phyloP scores from a whole-genome alignment of 1,140 invertebrate species.

The Papilio dardanus region DNA sequence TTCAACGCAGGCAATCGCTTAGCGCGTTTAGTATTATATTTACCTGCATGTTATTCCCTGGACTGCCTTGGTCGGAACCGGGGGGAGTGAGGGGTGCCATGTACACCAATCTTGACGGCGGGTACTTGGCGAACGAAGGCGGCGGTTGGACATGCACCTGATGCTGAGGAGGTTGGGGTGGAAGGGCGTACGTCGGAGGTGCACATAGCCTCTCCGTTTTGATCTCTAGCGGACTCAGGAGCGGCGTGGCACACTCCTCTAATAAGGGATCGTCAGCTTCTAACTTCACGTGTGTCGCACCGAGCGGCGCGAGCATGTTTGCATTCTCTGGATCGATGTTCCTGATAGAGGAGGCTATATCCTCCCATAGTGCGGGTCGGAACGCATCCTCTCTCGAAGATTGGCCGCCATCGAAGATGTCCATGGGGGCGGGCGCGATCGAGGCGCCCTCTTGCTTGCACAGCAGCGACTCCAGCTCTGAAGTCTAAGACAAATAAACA shows the following conservation, averaged over 20 bases:
- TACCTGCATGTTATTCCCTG: slow-evolving; percentile 84
- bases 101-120: slow-evolving; percentile 85
- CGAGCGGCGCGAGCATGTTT: slow-evolving; percentile 88
- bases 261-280: slow-evolving; percentile 87
- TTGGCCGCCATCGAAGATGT: slow-evolving; percentile 76
- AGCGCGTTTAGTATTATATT: slow-evolving; percentile 32
- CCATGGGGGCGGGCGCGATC: slow-evolving; percentile 76
- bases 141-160: slow-evolving; percentile 66
- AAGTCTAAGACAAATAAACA: slow-evolving; percentile 67
- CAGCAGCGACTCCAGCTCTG: slow-evolving; percentile 80
- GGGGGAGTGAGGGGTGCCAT: slow-evolving; percentile 91
- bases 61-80: slow-evolving; percentile 91
- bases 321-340: slow-evolving; percentile 94
- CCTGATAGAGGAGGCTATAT: slow-evolving; percentile 93
- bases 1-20: slow-evolving; percentile 58
- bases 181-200: slow-evolving; percentile 77
- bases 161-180: slow-evolving; percentile 72
- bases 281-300: slow-evolving; percentile 87
- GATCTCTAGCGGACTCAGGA: slow-evolving; percentile 88
- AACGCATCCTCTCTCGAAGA: slow-evolving; percentile 90
- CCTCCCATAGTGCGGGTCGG: slow-evolving; percentile 92
- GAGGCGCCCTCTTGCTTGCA: slow-evolving; percentile 79
- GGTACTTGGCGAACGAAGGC: slow-evolving; percentile 68
- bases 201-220: slow-evolving; percentile 86
- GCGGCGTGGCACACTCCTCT: slow-evolving; percentile 83